Percentiles rank a stretch among this genome's conserved stretches.
These are phyloP conservation scores for Diploscapter pachys DNA, from an alignment of 1,140 invertebrate genomes.

Conservation along the genomic window DNA sequence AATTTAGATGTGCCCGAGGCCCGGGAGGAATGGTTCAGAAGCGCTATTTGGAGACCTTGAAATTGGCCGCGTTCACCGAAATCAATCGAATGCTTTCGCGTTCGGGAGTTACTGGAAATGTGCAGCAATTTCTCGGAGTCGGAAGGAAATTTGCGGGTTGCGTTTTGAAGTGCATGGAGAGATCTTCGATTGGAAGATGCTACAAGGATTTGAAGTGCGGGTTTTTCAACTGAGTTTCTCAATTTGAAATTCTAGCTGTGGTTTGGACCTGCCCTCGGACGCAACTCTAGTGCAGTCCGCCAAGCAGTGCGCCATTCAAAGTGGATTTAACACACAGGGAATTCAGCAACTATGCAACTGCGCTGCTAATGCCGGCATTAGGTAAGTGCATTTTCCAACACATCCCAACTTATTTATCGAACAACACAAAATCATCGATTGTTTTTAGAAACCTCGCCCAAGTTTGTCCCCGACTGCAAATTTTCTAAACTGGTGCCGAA, in stretches of 20 bases:
- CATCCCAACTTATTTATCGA: too few species aligned
- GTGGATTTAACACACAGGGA: constrained; percentile 37
- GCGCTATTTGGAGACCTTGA: constrained; percentile 35
- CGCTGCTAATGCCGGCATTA: constrained; percentile 35
- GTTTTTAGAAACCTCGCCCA: too few species aligned
- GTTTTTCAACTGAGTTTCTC: neutral
- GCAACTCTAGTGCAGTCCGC: constrained; percentile 35
- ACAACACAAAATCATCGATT: too few species aligned
- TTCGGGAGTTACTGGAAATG: constrained; percentile 30
- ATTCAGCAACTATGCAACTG: constrained; percentile 34
- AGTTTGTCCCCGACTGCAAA: too few species aligned
- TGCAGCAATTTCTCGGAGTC: constrained; percentile 27
- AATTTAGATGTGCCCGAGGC: constrained; percentile 31
- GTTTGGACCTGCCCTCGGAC: constrained; percentile 38
- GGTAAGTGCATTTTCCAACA: neutral
- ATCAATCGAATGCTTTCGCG: constrained; percentile 37
- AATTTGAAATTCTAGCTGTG: constrained; percentile 14
- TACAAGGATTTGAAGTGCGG: constrained; percentile 29
- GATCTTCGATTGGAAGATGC: constrained; percentile 21
- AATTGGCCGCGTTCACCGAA: constrained; percentile 38
- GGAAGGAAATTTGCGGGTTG: constrained; percentile 41
- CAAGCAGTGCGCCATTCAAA: constrained; percentile 35
- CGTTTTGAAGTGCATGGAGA: constrained; percentile 34
- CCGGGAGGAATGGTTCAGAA: constrained; percentile 36
- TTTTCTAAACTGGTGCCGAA: too few species aligned